Evolutionary conservation across 2,113 vertebrate species (phyloP), one percentile per base, ranked within the genome.

Genomic region (Mesembrinibis cayennensis): DNA sequence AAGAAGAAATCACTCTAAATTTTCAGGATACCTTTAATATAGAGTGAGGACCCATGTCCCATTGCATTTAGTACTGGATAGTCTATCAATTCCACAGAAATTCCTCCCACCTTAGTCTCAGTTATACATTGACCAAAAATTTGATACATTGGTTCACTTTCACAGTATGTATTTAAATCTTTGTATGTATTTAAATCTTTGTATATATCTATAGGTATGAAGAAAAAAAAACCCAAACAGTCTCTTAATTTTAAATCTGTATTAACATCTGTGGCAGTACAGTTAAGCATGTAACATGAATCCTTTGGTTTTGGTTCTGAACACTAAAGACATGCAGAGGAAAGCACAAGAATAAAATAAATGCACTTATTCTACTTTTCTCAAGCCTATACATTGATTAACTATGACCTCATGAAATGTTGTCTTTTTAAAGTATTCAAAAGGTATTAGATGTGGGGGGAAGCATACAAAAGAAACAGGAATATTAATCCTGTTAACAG

Each of bases 401-500:
- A 78, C 49, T 52, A 10, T 8, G 13, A 69, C 32, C 18, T 81
- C 50, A 21, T n/a, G 16, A 92, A 87, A 67, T 50, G 25, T 40
- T 62, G 71, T 21, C 73, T 71, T 85, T 91, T 92, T 42, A 40
- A 92, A 69, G 14, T 52, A 56, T 82, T 82, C 79, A 65, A 45
- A 88, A 82, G 49, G 34, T 72, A 77, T 92, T 67, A 90, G 58
- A 77, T 58, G 44, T 34, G 12, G 22, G 30, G 16, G 36, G 21
- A 85, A 61, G 22, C 8, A 42, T 42, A 95, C 58, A 92, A 92
- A 92, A 93, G 82, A 70, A 93, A 83, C 49, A 82, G 61, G 66
- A 47, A 67, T 91, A 87, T 85, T 92, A 86, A 88, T 95, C 74
- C 79, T 93, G 71, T 95, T 93, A 93, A 95, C 82, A 82, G 66